A percentile compares a stretch with the other conserved stretches of the same genome.
Conservation (phyloP, 2,888 invertebrate species). For the Dexiosoma caninum region DNA sequence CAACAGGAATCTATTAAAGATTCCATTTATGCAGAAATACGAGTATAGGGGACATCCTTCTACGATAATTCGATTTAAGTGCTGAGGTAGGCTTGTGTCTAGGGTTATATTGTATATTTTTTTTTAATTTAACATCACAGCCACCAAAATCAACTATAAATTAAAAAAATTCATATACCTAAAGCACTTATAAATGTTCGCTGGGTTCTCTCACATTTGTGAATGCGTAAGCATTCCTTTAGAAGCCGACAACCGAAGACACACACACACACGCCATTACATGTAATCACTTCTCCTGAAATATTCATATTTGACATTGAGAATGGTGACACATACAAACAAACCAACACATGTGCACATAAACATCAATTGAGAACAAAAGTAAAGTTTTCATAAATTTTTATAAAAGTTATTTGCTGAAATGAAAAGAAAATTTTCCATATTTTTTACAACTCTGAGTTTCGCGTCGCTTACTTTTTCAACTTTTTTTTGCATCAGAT, state of each 20-base stretch:
- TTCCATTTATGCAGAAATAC: too few species aligned
- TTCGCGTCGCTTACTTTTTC: background rate
- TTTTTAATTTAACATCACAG: too few species aligned
- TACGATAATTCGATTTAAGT: too few species aligned
- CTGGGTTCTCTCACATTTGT: conserved; percentile 23
- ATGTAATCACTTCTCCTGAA: conserved; percentile 61
- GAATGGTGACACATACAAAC: conserved; percentile 40
- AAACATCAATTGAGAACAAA: background rate
- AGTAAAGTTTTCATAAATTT: conserved; percentile 14
- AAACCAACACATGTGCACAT: background rate
- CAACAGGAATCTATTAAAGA: too few species aligned
- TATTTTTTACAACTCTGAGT: conserved; percentile 27
- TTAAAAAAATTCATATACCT: too few species aligned
- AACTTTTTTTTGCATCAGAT: background rate
- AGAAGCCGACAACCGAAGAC: conserved; percentile 23
- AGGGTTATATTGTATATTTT: too few species aligned
- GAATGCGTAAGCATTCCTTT: conserved; percentile 31
- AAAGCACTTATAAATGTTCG: background rate
- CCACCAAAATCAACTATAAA: too few species aligned
- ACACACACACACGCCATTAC: conserved; percentile 30
- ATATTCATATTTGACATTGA: conserved; percentile 65
- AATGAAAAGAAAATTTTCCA: conserved; percentile 26
- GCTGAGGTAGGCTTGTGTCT: too few species aligned
- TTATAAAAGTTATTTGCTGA: conserved; percentile 10
- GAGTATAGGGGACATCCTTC: too few species aligned